Evolutionary conservation across 2,888 invertebrate species (phyloP).

Genomic region (Chrysopilus asiliformis): DNA sequence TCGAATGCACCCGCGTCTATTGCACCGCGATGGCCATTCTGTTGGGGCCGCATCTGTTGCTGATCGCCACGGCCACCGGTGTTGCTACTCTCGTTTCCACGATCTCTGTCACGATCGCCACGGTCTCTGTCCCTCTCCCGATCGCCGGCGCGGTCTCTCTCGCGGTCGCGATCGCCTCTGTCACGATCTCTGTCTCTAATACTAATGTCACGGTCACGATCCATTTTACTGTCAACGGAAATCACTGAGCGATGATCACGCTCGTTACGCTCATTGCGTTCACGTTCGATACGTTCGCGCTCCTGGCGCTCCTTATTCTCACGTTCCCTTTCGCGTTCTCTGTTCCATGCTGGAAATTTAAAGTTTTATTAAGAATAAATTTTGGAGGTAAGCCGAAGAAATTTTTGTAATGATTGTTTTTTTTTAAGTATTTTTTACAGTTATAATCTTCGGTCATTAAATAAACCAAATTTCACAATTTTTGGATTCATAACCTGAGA

Average conservation of each 20-base stretch:
- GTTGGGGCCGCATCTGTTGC: constrained; percentile 16
- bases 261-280: constrained; percentile 19
- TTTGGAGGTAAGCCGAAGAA: no score
- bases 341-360: no score
- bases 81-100: constrained; percentile 27
- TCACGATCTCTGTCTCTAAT: constrained; percentile 14
- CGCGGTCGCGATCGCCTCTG: constrained; percentile 10
- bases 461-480: no score
- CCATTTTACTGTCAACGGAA: constrained; percentile 9
- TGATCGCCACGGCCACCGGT: constrained; percentile 11
- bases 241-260: constrained; percentile 14
- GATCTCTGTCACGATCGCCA: constrained; percentile 17
- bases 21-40: constrained; percentile 51
- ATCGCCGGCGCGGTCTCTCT: constrained; percentile 11
- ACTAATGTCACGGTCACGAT: constrained; percentile 33
- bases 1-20: constrained; percentile 64
- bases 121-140: constrained; percentile 18
- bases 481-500: no score
- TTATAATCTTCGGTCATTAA: no score
- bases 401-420: no score
- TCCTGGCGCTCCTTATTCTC: constrained; percentile 11
- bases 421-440: no score
- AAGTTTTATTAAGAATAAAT: no score
- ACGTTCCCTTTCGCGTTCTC: constrained; percentile 12
- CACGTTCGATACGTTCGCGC: constrained; percentile 17